phyloP scores from a whole-genome alignment of 2,113 vertebrate species.

The Leucoraja erinaceus region DNA sequence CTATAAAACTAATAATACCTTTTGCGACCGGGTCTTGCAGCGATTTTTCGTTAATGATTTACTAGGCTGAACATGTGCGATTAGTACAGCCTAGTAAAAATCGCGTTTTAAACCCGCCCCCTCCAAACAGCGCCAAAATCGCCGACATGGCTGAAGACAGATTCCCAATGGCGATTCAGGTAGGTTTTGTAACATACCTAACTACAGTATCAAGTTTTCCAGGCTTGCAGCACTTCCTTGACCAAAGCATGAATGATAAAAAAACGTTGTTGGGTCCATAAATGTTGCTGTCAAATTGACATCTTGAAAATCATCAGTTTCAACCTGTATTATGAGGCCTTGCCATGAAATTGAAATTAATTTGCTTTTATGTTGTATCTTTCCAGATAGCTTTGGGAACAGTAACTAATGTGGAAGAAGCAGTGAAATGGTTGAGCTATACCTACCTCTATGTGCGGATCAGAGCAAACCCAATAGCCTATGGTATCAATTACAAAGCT shows the following conservation, averaged over 20 bases:
- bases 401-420: conserved; percentile 94
- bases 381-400: conserved; percentile 86
- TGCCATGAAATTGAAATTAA: background rate
- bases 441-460: conserved; percentile 95
- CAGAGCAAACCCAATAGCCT: conserved; percentile 93
- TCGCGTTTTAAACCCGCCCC: no score
- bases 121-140: no score
- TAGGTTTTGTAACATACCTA: no score
- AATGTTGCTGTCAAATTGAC: background rate
- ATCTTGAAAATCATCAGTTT: background rate
- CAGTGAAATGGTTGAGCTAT: conserved; percentile 97
- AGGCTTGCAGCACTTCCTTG: background rate
- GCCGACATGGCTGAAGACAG: no score
- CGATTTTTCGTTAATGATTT: no score
- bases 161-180: no score
- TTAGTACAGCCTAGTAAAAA: no score
- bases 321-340: background rate
- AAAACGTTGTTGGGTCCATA: background rate
- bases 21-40: no score
- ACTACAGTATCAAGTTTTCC: background rate
- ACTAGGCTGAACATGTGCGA: no score
- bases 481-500: conserved; percentile 91
- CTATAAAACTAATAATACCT: no score
- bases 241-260: background rate
- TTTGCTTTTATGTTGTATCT: conserved; percentile 48